Conservation (phyloP, 2,797 vertebrate genomes). For the Trichosurus vulpecula region DNA sequence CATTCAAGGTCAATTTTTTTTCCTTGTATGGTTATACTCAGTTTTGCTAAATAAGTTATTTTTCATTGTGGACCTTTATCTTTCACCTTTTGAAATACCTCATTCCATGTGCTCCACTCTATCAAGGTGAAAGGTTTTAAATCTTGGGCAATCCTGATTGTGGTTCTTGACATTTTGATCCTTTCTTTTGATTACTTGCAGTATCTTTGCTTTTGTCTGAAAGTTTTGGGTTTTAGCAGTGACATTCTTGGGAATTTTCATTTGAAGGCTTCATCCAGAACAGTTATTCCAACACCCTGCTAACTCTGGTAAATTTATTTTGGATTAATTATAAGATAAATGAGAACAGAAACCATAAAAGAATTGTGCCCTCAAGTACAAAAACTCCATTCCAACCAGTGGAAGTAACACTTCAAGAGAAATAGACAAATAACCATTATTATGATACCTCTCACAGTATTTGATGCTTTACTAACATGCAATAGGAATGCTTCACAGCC, state of each 20-base stretch:
- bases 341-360: not conserved
- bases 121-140: no score
- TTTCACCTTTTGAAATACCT: no score
- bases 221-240: not conserved
- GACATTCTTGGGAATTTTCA: not conserved
- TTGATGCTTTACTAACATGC: not conserved
- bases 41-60: no score
- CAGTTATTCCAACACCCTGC: not conserved
- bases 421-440: not conserved
- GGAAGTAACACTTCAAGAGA: not conserved
- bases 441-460: not conserved
- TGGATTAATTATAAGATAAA: not conserved
- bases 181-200: not conserved
- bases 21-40: no score
- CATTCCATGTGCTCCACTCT: no score
- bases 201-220: not conserved
- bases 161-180: not conserved
- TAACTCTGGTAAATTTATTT: not conserved
- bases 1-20: no score
- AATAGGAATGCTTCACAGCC: not conserved
- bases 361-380: not conserved
- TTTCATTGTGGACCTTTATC: no score
- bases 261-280: not conserved
- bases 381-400: not conserved
- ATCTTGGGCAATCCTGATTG: no score